These are phyloP conservation scores for Habroteleia sp. DNA, from an alignment of 2,888 invertebrate species.

Conservation along the genomic window DNA sequence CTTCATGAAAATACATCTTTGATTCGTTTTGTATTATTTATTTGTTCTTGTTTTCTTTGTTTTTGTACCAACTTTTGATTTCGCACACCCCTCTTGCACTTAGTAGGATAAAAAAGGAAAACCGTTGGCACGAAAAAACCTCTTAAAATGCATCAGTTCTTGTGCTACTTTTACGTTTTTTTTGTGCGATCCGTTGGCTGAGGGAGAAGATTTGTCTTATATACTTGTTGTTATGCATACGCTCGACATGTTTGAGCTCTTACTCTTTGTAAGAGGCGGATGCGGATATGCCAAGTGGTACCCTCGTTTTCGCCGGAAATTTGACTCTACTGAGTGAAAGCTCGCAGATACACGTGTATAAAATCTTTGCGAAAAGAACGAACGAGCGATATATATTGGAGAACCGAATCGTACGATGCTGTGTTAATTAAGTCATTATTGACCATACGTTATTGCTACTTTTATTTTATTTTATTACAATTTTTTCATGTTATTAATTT, in stretches of 20 bases:
- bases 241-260: slow-evolving; percentile 62
- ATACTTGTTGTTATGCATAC: slow-evolving; percentile 62
- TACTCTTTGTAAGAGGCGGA: slow-evolving; percentile 62
- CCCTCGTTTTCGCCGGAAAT: slow-evolving; percentile 61
- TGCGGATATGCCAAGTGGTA: slow-evolving; percentile 63
- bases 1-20: slow-evolving; percentile 31
- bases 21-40: slow-evolving; percentile 57
- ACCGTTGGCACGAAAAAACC: slow-evolving; percentile 10
- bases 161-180: slow-evolving; percentile 23
- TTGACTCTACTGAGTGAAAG: slow-evolving; percentile 56
- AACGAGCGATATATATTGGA: slow-evolving; percentile 63
- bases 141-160: slow-evolving; percentile 19
- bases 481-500: slow-evolving; percentile 80
- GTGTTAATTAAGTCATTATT: slow-evolving; percentile 81
- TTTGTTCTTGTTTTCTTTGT: slow-evolving; percentile 47
- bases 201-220: slow-evolving; percentile 62
- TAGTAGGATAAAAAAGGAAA: slow-evolving; percentile 19
- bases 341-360: slow-evolving; percentile 39
- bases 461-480: slow-evolving; percentile 79
- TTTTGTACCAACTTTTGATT: slow-evolving; percentile 43
- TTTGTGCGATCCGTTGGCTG: slow-evolving; percentile 52
- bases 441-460: slow-evolving; percentile 79
- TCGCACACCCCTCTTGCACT: slow-evolving; percentile 21
- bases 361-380: slow-evolving; percentile 48
- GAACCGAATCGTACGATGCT: slow-evolving; percentile 79